Percentiles rank a stretch among this genome's conserved stretches.
Evolutionary conservation across 2,888 invertebrate genomes (phyloP).

Genomic region (Cyclophora punctaria): DNA sequence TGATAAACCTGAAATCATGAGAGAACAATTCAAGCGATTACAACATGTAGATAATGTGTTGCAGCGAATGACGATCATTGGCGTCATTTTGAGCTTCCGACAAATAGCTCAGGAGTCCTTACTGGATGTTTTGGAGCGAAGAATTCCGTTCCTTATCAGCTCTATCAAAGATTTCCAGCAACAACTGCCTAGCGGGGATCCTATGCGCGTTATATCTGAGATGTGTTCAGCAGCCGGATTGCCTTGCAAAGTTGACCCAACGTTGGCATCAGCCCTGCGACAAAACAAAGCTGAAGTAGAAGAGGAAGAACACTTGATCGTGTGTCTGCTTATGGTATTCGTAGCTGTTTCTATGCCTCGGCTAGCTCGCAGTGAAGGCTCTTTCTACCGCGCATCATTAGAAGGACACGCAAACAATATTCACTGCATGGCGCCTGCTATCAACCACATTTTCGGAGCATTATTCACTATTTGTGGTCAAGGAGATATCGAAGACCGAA

Average conservation of each 20-base stretch:
- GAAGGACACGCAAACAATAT: slow-evolving; percentile 99
- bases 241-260: slow-evolving; percentile 95
- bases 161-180: slow-evolving; percentile 96
- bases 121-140: slow-evolving; percentile 92
- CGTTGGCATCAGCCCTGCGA: slow-evolving; percentile 90
- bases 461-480: slow-evolving; percentile 96
- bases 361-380: slow-evolving; percentile 91
- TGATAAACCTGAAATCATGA: slow-evolving; percentile 99
- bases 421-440: slow-evolving; percentile 97
- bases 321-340: slow-evolving; percentile 98
- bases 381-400: slow-evolving; percentile 89
- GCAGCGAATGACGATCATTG: slow-evolving; percentile 97
- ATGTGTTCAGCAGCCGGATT: slow-evolving; percentile 98
- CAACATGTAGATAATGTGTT: slow-evolving; percentile 96
- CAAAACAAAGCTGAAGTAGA: slow-evolving; percentile 91
- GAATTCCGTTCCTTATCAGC: slow-evolving; percentile 96
- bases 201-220: slow-evolving; percentile 93
- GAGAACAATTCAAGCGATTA: slow-evolving; percentile 92
- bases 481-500: slow-evolving; percentile 96
- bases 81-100: slow-evolving; percentile 96
- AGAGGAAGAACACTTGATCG: slow-evolving; percentile 94
- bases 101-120: slow-evolving; percentile 95
- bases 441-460: slow-evolving; percentile 97
- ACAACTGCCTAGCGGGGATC: slow-evolving; percentile 92
- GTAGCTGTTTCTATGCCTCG: slow-evolving; percentile 98